Evolutionary conservation across 2,113 vertebrate species (phyloP), one percentile per base, ranked within the genome.

Genomic region (Gymnogyps californianus): DNA sequence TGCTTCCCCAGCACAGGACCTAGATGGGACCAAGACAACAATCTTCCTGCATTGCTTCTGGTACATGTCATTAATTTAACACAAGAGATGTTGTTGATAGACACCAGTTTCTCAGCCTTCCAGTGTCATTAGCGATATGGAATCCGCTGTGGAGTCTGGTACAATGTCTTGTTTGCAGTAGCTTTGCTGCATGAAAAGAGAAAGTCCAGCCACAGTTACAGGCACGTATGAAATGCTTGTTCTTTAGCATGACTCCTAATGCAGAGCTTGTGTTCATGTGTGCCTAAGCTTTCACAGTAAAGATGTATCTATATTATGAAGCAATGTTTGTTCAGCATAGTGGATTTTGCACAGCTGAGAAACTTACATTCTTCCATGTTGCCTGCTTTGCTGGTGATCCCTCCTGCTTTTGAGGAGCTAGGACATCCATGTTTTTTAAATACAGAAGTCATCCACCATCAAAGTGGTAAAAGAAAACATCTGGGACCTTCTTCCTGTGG

Each of bases 41-140:
- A 54, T 88, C 90, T 88, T 91, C 44, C 58, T 85, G 55, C 82
- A 46, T 78, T 90, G 62, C 58, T 96, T 95, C 96, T 96, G 96
- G 58, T 93, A 80, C 49, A 34, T 80, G 93, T 91, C 90, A 93
- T 85, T 97, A 90, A 80, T 93, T 90, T 96, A 94, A 83, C 92
- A 96, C 90, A 57, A 93, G 95, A 75, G 71, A 62, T 80, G 85
- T 77, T 94, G 75, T 95, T 96, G 90, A 85, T 91, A 94, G 93
- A 91, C 79, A 91, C 82, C 49, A 86, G 55, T 94, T 96, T 96
- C 85, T 94, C 92, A 93, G 82, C 58, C 93, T 96, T 87, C 81
- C 58, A 84, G 47, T 74, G 40, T 93, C 91, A 94, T 91, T 96
- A 96, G 36, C 2, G 1, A 52, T 42, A 79, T 0, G 36, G 93